Conservation (phyloP, 1,140 invertebrate species). For the Drosophila mayri region DNA sequence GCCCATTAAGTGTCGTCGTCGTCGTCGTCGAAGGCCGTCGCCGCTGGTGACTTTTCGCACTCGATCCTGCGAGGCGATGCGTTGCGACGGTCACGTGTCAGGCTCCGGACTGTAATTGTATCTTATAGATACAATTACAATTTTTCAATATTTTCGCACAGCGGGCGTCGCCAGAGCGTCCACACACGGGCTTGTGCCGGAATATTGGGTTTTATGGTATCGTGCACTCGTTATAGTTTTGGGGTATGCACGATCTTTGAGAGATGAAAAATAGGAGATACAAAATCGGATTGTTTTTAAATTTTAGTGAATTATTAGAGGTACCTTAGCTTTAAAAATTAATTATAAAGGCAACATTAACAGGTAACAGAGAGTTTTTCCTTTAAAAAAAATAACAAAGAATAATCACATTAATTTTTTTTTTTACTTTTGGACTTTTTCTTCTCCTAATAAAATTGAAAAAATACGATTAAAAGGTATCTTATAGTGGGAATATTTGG, state of each 20-base stretch:
- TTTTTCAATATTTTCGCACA: slow-evolving; percentile 83
- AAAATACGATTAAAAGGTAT: neutral
- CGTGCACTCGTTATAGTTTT: slow-evolving; percentile 18
- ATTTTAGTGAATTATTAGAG: neutral
- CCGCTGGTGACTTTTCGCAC: slow-evolving; percentile 37
- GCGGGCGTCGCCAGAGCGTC: slow-evolving; percentile 37
- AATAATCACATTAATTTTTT: neutral
- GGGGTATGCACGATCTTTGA: neutral
- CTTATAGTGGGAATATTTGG: neutral
- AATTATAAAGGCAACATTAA: neutral
- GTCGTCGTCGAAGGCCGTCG: slow-evolving; percentile 34
- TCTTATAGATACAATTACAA: slow-evolving; percentile 83
- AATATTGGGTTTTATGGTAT: slow-evolving; percentile 11
- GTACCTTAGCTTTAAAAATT: neutral
- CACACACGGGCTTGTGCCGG: slow-evolving; percentile 19
- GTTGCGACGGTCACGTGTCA: slow-evolving; percentile 67
- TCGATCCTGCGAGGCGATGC: slow-evolving; percentile 27
- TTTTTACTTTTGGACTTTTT: neutral
- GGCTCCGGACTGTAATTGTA: slow-evolving; percentile 71
- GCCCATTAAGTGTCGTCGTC: slow-evolving; percentile 75
- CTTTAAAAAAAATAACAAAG: neutral
- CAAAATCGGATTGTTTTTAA: neutral
- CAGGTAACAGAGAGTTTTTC: neutral
- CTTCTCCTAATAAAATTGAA: neutral
- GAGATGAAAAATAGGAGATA: neutral